Conservation (phyloP, 2,888 invertebrate species). For the Horisme vitalbata region DNA sequence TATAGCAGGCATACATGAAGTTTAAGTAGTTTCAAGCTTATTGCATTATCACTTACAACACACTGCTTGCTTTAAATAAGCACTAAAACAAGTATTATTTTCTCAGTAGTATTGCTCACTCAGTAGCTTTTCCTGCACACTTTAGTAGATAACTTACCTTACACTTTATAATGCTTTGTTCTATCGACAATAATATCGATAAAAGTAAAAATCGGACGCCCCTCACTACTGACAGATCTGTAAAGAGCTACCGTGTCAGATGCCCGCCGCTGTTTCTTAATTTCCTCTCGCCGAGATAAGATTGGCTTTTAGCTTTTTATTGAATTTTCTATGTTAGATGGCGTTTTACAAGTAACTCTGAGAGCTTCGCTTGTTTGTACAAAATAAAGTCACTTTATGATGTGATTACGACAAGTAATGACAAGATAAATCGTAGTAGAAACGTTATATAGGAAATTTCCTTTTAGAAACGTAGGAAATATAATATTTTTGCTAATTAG, state of each 20-base stretch:
- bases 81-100: too few relatives aligned
- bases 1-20: too few relatives aligned
- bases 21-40: too few relatives aligned
- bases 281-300: conserved; percentile 80
- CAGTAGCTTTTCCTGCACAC: too few relatives aligned
- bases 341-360: conserved; percentile 66
- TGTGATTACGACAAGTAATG: not conserved
- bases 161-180: too few relatives aligned
- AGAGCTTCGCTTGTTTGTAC: conserved; percentile 26
- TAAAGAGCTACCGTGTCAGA: conserved; percentile 79
- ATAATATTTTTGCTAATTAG: too few relatives aligned
- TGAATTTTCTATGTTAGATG: conserved; percentile 79
- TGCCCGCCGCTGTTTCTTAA: conserved; percentile 82
- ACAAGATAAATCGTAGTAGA: not conserved
- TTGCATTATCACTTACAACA: too few relatives aligned
- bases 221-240: conserved; percentile 70
- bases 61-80: too few relatives aligned
- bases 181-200: conserved; percentile 4
- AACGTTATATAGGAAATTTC: too few relatives aligned
- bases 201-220: conserved; percentile 10
- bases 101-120: too few relatives aligned
- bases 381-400: conserved; percentile 15
- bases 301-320: conserved; percentile 83
- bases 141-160: too few relatives aligned
- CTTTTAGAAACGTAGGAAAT: not conserved